A percentile compares a stretch with the other conserved stretches of the same genome.
phyloP scores from a whole-genome alignment of 2,888 invertebrate genomes.

The Amblyjoppa proteus region DNA sequence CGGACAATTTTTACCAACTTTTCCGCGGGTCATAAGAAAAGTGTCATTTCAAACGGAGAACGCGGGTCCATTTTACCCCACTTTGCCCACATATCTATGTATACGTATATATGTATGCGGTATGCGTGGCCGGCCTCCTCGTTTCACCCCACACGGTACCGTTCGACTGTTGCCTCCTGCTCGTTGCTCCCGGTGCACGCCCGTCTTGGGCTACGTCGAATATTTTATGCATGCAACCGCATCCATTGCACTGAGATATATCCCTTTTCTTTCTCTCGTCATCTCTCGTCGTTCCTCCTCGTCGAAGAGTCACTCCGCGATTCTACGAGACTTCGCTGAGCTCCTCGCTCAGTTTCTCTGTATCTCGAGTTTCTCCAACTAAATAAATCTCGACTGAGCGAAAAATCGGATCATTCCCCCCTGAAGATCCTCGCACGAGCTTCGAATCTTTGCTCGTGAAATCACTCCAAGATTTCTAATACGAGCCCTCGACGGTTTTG shows the following conservation, averaged over 20 bases:
- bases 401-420: conserved; percentile 1
- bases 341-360: not conserved
- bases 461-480: not conserved
- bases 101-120: conserved; percentile 16
- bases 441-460: not conserved
- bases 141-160: conserved; percentile 39
- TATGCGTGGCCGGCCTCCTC: conserved; percentile 45
- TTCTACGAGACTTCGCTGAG: conserved; percentile 15
- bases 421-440: not conserved
- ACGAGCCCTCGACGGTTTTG: not conserved
- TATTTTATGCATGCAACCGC: conserved; percentile 51
- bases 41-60: not conserved
- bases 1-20: not conserved
- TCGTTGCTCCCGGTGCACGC: conserved; percentile 11
- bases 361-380: not conserved
- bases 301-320: conserved; percentile 9
- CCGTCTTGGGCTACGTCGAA: conserved; percentile 18
- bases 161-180: conserved; percentile 23
- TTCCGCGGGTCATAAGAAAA: not conserved
- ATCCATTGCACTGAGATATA: conserved; percentile 12
- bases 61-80: not conserved
- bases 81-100: not conserved
- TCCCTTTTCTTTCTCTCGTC: conserved; percentile 24
- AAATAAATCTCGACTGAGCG: conserved; percentile 23
- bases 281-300: not conserved